Base-by-base conservation (phyloP, 2,113 vertebrate genomes). In the Aptenodytes forsteri region DNA sequence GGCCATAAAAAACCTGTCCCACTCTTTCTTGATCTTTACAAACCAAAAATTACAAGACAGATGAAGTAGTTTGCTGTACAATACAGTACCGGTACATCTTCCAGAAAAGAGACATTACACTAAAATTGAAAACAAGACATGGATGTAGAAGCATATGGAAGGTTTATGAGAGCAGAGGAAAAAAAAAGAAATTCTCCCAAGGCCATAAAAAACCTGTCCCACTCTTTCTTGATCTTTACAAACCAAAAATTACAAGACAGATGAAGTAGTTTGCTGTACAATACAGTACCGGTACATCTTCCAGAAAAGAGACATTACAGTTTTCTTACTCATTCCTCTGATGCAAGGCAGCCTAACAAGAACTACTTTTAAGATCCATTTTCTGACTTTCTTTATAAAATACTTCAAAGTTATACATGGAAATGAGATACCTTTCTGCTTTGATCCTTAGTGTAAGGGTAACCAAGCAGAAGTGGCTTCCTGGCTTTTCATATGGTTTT, bases 51-150 rank as follows among this genome's bases (percentile, higher is more conserved):
- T 95, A 92, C 49, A 90, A 93, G 86, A 78, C 55, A 95, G n/a
- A 92, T 82, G 65, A 96, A 92, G 61, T 66, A 64, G 23, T 83
- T 93, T 88, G 52, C 46, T 85, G 52, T 80, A 58, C 34, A 91
- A 56, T 88, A 23, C 25, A 58, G 25, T 73, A 65, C 13, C 46
- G 34, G 34, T 87, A 56, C 13, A 64, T 91, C 65, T 87, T 81
- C 40, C 64, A 94, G 47, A 6, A 61, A 83, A 93, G 52, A 89
- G 46, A 40, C 29, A 47, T 67, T 50, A 40, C 40, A 29, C 92
- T 89, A 72, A 96, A 97, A 96, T 79, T 93, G 84, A 97, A 97
- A 97, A 95, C 94, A 97, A 91, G 73, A 62, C 81, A 94, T 80
- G 70, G 56, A 77, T 78, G 23, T 88, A 84, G 82, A 95, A 97